Evolutionary conservation across 2,113 vertebrate species (phyloP), one percentile per base, ranked within the genome.

Genomic region (Vulpes lagopus): DNA sequence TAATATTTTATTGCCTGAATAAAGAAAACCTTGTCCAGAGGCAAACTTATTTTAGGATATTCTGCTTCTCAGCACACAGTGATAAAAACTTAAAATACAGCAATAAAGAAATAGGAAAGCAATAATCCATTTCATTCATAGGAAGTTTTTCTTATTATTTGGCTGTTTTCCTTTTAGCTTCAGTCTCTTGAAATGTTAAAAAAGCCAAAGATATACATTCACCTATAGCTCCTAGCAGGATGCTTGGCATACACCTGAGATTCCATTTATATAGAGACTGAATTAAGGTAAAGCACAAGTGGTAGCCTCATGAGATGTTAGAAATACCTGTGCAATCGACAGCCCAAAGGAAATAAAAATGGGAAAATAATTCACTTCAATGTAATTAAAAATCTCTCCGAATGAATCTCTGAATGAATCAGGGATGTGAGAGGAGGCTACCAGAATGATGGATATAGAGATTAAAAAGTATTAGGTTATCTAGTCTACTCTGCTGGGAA

Each of bases 21-120:
- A 65, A 22, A 94, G 43, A 59, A 90, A 51, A 19, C 22, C 11
- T 59, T 91, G 27, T 91, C 51, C 49, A 95, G 32, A 69, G 71
- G 51, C 71, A 88, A 96, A 73, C 4, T 87, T 94, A 43, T 85
- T 89, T 91, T 89, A 62, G 60, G 5, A 84, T 55, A 83, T 65
- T 93, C n/a, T 91, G 14, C 62, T 93, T 80, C 65, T 91, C 23
- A 88, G 3, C 3, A 71, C 9, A 74, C 10, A 80, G 27, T 62
- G 23, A 67, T 65, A 89, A 82, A 83, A 90, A 53, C 51, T 27
- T 83, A 92, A 82, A 78, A 65, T 69, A 67, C 5, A 51, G 19
- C 16, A 62, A 90, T 59, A 88, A 76, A 55, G 32, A 57, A 85
- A 94, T 12, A 76, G 10, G 19, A 32, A 69, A 92, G 17, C 12